These are phyloP conservation scores for Pterocles gutturalis DNA, from an alignment of 2,113 vertebrate species.

Conservation along the genomic window DNA sequence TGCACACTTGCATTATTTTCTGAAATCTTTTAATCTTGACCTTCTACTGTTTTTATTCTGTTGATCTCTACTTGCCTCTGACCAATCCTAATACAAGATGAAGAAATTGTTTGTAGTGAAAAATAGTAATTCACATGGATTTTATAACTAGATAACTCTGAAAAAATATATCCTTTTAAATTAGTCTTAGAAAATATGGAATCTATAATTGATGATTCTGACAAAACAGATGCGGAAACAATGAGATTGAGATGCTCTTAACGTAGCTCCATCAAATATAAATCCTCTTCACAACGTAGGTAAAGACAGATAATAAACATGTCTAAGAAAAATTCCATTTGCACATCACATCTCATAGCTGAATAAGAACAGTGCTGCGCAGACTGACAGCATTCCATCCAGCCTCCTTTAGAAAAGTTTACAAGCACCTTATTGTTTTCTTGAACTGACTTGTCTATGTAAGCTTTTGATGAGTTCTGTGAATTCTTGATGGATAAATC, in stretches of 20 bases:
- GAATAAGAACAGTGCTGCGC: background rate
- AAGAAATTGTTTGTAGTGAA: background rate
- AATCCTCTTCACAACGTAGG: background rate
- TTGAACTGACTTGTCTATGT: background rate
- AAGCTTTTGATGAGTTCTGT: background rate
- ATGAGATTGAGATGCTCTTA: background rate
- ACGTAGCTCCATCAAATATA: background rate
- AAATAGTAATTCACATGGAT: background rate
- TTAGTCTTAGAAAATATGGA: background rate
- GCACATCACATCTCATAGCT: background rate
- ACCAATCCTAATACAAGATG: background rate
- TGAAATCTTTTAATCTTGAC: background rate
- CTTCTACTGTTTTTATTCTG: background rate
- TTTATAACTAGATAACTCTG: background rate
- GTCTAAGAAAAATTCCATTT: background rate
- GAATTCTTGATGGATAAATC: background rate
- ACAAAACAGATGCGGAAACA: background rate
- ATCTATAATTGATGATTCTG: background rate
- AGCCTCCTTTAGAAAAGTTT: background rate
- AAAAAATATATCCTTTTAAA: background rate
- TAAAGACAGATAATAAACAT: background rate
- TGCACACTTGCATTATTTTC: background rate
- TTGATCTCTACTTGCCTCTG: background rate
- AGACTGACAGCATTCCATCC: slow-evolving; percentile 8
- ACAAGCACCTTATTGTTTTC: background rate